These are phyloP conservation scores for Pomatostomus ruficeps DNA, from an alignment of 2,113 vertebrate species.

Conservation along the genomic window DNA sequence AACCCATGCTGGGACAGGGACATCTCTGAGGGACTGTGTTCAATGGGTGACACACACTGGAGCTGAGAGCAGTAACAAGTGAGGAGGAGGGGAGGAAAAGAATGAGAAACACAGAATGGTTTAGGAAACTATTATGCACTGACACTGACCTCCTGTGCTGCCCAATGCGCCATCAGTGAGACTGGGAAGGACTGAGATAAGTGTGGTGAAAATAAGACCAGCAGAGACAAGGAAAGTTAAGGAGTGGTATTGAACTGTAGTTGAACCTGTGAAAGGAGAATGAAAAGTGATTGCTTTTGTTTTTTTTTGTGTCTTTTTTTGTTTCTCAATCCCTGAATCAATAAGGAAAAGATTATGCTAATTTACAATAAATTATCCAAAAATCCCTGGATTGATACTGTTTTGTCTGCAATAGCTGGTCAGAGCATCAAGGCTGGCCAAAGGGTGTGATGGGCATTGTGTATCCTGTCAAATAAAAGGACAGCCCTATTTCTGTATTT, in stretches of 20 bases:
- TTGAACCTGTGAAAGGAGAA: not conserved
- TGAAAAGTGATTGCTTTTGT: not conserved
- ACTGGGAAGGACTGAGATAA: not conserved
- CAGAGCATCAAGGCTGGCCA: not conserved
- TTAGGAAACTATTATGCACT: not conserved
- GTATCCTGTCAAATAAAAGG: not conserved
- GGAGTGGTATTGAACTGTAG: not conserved
- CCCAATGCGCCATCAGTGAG: not conserved
- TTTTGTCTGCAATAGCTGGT: not conserved
- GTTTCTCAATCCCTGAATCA: not conserved
- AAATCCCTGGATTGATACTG: not conserved
- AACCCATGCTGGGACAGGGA: not conserved
- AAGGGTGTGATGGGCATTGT: not conserved
- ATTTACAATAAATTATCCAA: not conserved
- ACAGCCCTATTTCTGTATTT: not conserved
- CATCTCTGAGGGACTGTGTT: not conserved
- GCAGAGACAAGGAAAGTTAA: not conserved
- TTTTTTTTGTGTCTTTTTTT: not conserved
- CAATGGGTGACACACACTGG: not conserved
- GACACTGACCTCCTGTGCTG: rapidly evolving
- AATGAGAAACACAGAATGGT: not conserved
- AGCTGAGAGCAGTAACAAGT: not conserved
- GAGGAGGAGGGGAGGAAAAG: not conserved
- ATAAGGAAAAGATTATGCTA: not conserved
- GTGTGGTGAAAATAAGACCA: not conserved